A percentile compares a stretch with the other conserved stretches of the same genome.
Conservation (phyloP, 2,888 invertebrate genomes). For the Drosophila subquinaria region DNA sequence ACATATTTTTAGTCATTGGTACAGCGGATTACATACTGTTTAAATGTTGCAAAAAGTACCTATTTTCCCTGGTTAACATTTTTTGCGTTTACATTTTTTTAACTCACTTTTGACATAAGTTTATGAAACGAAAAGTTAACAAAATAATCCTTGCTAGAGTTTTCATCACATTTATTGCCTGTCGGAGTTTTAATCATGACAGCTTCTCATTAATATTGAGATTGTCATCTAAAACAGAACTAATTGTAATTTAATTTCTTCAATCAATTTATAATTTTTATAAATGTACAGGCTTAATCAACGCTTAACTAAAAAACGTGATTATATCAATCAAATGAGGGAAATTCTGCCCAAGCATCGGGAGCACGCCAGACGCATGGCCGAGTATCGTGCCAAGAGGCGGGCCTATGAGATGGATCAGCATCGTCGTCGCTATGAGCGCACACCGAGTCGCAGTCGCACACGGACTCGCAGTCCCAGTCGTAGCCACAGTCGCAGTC, state of each 20-base stretch:
- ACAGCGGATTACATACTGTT: no score
- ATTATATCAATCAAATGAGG: slow-evolving; percentile 36
- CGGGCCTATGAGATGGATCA: neutral
- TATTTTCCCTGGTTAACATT: no score
- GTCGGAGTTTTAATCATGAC: neutral
- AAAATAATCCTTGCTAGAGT: neutral
- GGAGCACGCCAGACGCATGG: neutral
- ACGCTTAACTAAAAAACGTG: neutral
- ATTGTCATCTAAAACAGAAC: neutral
- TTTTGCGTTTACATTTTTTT: no score
- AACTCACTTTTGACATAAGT: no score
- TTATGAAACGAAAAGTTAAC: no score
- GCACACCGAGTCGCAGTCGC: slow-evolving; percentile 35
- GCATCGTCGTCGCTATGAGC: slow-evolving; percentile 2
- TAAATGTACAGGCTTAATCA: slow-evolving; percentile 38
- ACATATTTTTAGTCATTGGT: no score
- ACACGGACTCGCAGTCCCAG: slow-evolving; percentile 24
- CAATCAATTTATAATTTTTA: neutral
- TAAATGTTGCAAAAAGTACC: no score
- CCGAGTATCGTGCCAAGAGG: neutral
- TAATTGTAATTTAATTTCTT: neutral
- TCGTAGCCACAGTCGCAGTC: slow-evolving; percentile 33
- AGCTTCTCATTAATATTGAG: neutral
- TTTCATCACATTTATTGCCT: neutral
- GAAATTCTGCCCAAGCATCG: slow-evolving; percentile 10